Conservation (phyloP, 2,797 vertebrate species). For the Alcedo quadribrachys region DNA sequence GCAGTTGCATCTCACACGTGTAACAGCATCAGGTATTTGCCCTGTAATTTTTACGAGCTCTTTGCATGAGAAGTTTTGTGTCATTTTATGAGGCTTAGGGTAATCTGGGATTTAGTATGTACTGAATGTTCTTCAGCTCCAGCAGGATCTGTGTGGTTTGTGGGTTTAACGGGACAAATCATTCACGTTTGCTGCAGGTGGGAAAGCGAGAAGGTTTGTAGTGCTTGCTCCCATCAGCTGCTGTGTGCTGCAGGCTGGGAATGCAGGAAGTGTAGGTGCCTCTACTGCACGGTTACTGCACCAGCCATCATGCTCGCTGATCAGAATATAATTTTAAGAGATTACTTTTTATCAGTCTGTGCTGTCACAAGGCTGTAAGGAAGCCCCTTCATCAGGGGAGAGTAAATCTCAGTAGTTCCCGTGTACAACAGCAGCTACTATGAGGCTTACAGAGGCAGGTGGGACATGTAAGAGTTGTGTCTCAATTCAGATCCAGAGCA, state of each 20-base stretch:
- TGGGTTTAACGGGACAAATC: background rate
- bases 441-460: background rate
- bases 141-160: fast-evolving
- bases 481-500: background rate
- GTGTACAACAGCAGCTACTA: background rate
- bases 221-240: background rate
- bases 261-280: fast-evolving
- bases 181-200: fast-evolving
- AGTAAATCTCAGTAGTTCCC: background rate
- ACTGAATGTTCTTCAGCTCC: background rate
- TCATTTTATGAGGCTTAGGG: background rate
- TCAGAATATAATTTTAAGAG: background rate
- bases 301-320: fast-evolving
- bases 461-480: background rate
- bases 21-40: background rate
- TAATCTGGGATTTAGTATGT: fast-evolving
- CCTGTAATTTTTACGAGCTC: background rate
- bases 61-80: background rate
- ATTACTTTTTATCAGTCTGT: background rate
- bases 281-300: background rate
- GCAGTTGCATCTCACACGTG: background rate
- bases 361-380: background rate
- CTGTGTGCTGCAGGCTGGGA: background rate
- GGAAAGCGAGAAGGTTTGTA: background rate
- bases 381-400: background rate